Conservation (phyloP, 2,797 vertebrate genomes). For the Lithobates pipiens region DNA sequence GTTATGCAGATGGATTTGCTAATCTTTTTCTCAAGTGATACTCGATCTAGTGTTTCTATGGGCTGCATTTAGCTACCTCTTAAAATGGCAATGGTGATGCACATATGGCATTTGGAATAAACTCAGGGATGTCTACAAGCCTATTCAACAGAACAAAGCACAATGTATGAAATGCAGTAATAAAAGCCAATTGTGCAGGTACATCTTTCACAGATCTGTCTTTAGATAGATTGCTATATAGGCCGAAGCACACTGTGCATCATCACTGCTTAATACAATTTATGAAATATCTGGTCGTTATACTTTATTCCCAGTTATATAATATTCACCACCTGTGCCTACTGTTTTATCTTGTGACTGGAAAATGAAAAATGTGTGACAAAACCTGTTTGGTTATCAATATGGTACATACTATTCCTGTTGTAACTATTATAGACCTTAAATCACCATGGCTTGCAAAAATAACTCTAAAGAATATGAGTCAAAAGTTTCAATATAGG, state of each 20-base stretch:
- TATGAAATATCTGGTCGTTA: not conserved
- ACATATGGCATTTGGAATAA: not conserved
- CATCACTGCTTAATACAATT: not conserved
- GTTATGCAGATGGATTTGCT: not conserved
- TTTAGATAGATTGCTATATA: not conserved
- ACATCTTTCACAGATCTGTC: not conserved
- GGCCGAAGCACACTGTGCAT: not conserved
- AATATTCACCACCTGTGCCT: not conserved
- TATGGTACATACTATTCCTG: not conserved
- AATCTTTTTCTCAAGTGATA: not conserved
- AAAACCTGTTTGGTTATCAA: slow-evolving; percentile 6
- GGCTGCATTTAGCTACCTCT: not conserved
- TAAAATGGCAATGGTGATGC: not conserved
- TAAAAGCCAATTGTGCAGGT: not conserved
- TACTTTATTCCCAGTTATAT: not conserved
- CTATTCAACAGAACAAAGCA: not conserved
- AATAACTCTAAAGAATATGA: not conserved
- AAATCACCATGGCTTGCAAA: slow-evolving; percentile 11
- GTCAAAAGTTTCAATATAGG: not conserved
- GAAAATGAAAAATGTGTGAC: not conserved
- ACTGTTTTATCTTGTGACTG: not conserved
- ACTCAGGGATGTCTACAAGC: not conserved
- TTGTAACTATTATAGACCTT: not conserved
- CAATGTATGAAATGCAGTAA: not conserved
- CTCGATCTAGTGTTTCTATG: not conserved